Percentiles rank a stretch among this genome's conserved stretches.
Evolutionary conservation across 2,888 invertebrate genomes (phyloP).

Genomic region (Drosophila diplacantha): DNA sequence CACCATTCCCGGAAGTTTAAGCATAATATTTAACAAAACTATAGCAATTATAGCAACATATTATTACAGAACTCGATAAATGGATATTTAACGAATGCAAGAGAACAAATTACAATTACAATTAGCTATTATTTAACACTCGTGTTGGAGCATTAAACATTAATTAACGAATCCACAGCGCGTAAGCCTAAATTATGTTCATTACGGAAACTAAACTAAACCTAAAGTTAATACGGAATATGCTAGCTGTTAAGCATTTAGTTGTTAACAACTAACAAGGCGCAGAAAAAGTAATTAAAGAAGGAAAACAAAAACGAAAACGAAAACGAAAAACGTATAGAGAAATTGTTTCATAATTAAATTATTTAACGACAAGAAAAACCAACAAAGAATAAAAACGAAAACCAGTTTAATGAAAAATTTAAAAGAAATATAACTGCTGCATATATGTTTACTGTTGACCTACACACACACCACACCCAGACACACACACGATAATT

Average conservation of each 20-base stretch:
- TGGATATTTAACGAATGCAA: conserved; percentile 50
- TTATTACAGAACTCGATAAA: conserved; percentile 53
- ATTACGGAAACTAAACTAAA: conserved; percentile 47
- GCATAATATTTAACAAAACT: conserved; percentile 63
- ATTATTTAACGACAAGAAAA: conserved; percentile 45
- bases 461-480: conserved; percentile 49
- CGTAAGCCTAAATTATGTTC: conserved; percentile 57
- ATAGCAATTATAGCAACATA: conserved; percentile 74
- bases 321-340: conserved; percentile 39
- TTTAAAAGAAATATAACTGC: conserved; percentile 55
- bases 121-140: conserved; percentile 34
- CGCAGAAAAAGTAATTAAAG: conserved; percentile 23
- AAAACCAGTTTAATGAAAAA: conserved; percentile 48
- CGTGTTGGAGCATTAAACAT: conserved; percentile 48
- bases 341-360: conserved; percentile 65
- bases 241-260: conserved; percentile 60
- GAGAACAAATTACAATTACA: conserved; percentile 48
- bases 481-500: conserved; percentile 33
- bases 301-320: neutral
- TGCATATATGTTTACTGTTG: conserved; percentile 69
- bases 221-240: conserved; percentile 41
- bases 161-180: conserved; percentile 47
- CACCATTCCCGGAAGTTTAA: conserved; percentile 42
- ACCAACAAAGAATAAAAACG: conserved; percentile 34
- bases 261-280: conserved; percentile 46